Evolutionary conservation across 2,888 invertebrate genomes (phyloP), one percentile per base, ranked within the genome.

Genomic region (Hyalella azteca): DNA sequence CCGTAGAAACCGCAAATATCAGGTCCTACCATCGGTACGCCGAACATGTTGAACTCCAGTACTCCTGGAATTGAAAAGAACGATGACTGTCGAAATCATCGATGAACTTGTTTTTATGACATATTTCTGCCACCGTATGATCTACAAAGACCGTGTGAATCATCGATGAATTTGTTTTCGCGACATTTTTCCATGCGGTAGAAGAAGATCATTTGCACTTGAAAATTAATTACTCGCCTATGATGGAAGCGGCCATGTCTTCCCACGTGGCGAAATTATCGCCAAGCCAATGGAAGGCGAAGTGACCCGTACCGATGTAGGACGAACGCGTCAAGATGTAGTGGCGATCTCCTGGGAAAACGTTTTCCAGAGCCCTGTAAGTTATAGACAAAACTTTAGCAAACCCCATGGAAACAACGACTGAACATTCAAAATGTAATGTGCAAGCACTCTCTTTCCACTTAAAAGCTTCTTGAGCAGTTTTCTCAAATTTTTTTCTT

Each of bases 201-300:
- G n/a, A n/a, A n/a, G n/a, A n/a, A n/a, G n/a, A n/a, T n/a, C n/a
- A n/a, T n/a, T n/a, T n/a, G n/a, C n/a, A n/a, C n/a, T n/a, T n/a
- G n/a, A n/a, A n/a, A n/a, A n/a, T n/a, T n/a, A 19, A 39, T 15
- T 22, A 49, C 78, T 82, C 78, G 85, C 87, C 87, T 39, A 87
- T 86, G 49, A 88, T 85, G 2, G 87, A 86, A 50, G 78, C 83
- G 13, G 84, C 85, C 66, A 89, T 82, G 73, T 88, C 87, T 15
- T 60, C 75, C 84, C 83, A 85, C 2, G 78, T 79, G 3, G 84
- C 80, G 0, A 80, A 48, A 82, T 85, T 85, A 49, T 95, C 95
- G 0, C 95, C 95, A 85, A 93, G 92, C 95, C 95, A 95, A 87
- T 95, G 94, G 0, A 94, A 94, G 2, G 93, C 90, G 87, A 91